phyloP scores from a whole-genome alignment of 2,797 vertebrate species.

The Chaetodon trifasciatus region DNA sequence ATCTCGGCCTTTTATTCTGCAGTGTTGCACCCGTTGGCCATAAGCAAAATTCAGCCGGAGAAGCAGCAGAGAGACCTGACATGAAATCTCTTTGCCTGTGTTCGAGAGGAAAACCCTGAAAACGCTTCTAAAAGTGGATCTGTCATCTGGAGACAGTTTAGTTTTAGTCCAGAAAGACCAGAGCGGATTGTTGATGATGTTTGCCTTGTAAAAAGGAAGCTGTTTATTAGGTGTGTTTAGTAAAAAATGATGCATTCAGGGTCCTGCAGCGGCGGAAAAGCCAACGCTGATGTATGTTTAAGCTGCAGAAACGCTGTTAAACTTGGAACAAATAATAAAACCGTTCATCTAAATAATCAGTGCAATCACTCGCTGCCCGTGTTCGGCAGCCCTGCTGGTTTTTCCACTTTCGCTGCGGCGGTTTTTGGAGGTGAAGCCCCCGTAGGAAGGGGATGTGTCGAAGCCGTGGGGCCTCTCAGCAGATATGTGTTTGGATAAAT shows the following conservation, averaged over 20 bases:
- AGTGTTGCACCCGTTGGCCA: conserved; percentile 13
- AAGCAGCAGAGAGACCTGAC: not conserved
- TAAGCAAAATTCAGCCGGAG: not conserved
- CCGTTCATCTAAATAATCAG: conserved; percentile 22
- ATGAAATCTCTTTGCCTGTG: not conserved
- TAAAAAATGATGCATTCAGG: conserved; percentile 2
- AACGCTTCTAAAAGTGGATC: conserved; percentile 17
- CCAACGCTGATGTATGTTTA: not conserved
- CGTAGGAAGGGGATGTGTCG: conserved; percentile 54
- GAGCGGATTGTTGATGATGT: conserved; percentile 19
- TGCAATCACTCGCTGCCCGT: not conserved
- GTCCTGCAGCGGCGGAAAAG: not conserved
- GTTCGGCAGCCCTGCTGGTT: not conserved
- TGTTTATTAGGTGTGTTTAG: conserved; percentile 32
- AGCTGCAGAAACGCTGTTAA: not conserved
- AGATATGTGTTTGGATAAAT: conserved; percentile 85
- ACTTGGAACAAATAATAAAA: not conserved
- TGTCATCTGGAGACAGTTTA: conserved; percentile 33
- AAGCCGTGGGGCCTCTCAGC: conserved; percentile 64
- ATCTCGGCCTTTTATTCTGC: conserved; percentile 1
- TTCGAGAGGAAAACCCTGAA: conserved; percentile 2
- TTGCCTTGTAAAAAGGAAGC: conserved; percentile 4
- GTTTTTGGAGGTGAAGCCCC: conserved; percentile 41
- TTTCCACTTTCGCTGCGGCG: not conserved
- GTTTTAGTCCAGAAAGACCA: conserved; percentile 37